Evolutionary conservation across 2,113 vertebrate species (phyloP), one percentile per base, ranked within the genome.

Genomic region (Pomatorhinus ruficollis): DNA sequence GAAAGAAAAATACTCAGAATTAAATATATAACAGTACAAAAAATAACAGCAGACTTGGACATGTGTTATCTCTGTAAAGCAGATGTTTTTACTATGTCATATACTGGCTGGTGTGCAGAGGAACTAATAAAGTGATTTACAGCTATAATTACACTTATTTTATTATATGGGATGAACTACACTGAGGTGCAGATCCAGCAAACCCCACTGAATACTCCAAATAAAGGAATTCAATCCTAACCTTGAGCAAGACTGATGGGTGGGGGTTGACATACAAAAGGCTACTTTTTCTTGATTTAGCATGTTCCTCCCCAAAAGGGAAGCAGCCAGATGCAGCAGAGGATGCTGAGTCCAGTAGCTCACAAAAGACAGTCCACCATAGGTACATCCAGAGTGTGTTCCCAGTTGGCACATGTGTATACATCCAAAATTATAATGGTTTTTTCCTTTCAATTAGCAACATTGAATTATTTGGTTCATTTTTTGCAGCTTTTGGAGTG

Each of bases 131-230:
- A 83, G 61, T 79, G 18, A 91, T 89, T 85, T 95, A 91, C 49
- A 72, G 75, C 70, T 93, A 17, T 35, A 97, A 94, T 90, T 90
- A 95, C 47, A 83, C 54, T 87, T 93, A 56, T 90, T 93, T 93
- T 93, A 83, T 65, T 88, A 45, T 69, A 57, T 45, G 14, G 63
- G 70, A 76, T 76, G 50, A 88, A 80, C 50, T 84, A 40, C 37
- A 59, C 59, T 39, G 42, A 94, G 75, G 81, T 76, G 56, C 14
- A 89, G 77, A 82, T 89, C 87, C 76, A 68, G 63, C 23, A 92
- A 96, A 40, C 25, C 33, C 18, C 1, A 2, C 17, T 61, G 75
- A 88, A 91, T 49, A 69, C 40, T 87, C 57, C 53, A 42, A 91
- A 88, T 24, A 88, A 87, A 83, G 39, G 56, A 87, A 70, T 59